Percentiles rank a stretch among this genome's conserved stretches.
Conservation (phyloP, 2,797 vertebrate species). For the Pristis pectinata region DNA sequence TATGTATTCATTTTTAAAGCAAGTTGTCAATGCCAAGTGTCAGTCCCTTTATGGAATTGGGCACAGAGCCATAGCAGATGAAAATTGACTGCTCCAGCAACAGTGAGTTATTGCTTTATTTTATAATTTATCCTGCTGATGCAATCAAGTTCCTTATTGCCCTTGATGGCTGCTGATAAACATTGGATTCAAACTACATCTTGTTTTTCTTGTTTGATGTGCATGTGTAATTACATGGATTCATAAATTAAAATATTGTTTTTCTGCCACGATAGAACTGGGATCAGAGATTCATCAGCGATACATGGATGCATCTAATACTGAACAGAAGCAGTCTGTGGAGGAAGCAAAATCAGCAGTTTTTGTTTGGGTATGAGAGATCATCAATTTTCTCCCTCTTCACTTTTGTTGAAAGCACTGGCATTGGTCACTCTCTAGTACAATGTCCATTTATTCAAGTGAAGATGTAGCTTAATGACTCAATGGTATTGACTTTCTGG, state of each 20-base stretch:
- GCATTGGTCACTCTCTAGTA: not conserved
- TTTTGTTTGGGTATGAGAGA: constrained; percentile 49
- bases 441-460: not conserved
- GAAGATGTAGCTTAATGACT: not conserved
- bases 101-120: not conserved
- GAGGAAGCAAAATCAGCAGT: constrained; percentile 48
- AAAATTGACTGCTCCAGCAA: not conserved
- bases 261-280: constrained; percentile 47
- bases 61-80: not conserved
- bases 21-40: not conserved
- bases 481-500: constrained; percentile 38
- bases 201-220: not conserved
- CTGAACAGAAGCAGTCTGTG: constrained; percentile 42
- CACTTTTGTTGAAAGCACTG: not conserved
- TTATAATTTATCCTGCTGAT: not conserved
- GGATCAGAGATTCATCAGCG: constrained; percentile 50
- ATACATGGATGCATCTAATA: constrained; percentile 43
- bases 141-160: not conserved
- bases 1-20: not conserved
- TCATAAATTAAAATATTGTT: constrained; percentile 37
- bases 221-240: not conserved
- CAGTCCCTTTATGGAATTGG: not conserved
- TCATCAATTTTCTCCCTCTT: not conserved
- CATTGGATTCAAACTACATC: not conserved
- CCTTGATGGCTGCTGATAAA: not conserved